Evolutionary conservation across 2,888 invertebrate genomes (phyloP).

Genomic region (Acanthopleura granulata): DNA sequence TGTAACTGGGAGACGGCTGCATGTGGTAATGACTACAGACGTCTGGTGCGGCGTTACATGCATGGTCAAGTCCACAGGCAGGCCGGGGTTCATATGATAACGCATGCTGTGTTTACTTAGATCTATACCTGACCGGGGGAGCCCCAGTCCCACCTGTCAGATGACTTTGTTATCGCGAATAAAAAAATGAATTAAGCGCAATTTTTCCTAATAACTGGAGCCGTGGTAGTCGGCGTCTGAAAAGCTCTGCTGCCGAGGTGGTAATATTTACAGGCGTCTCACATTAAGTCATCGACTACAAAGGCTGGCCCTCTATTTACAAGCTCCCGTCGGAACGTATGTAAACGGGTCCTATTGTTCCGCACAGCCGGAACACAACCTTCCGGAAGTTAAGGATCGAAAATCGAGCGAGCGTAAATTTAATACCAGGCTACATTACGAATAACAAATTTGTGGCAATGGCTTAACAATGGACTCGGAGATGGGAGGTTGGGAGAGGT

Average conservation of each 20-base stretch:
- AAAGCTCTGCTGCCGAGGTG: background rate
- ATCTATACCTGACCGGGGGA: too few relatives aligned
- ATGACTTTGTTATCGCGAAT: slow-evolving; percentile 6
- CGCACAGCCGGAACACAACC: background rate
- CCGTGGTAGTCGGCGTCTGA: background rate
- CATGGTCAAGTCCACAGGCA: too few relatives aligned
- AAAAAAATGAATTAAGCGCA: slow-evolving; percentile 16
- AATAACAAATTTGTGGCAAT: slow-evolving; percentile 15
- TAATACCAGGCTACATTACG: slow-evolving; percentile 8
- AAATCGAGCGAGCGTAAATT: slow-evolving; percentile 2
- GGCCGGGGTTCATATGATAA: too few relatives aligned
- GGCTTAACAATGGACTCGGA: background rate
- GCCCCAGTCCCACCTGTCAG: background rate
- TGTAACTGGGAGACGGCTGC: too few relatives aligned
- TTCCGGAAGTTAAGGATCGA: background rate
- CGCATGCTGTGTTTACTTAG: too few relatives aligned
- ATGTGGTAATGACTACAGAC: too few relatives aligned
- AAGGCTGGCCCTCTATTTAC: slow-evolving; percentile 5
- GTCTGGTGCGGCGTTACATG: too few relatives aligned
- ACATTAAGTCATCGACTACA: background rate
- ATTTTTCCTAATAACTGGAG: slow-evolving; percentile 13
- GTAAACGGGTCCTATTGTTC: slow-evolving; percentile 2
- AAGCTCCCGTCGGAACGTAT: background rate
- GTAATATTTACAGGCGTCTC: background rate
- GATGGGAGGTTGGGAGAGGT: too few relatives aligned